Percentiles rank a stretch among this genome's conserved stretches.
These are phyloP conservation scores for Scartelaos histophorus DNA, from an alignment of 2,113 vertebrate species.

Conservation along the genomic window DNA sequence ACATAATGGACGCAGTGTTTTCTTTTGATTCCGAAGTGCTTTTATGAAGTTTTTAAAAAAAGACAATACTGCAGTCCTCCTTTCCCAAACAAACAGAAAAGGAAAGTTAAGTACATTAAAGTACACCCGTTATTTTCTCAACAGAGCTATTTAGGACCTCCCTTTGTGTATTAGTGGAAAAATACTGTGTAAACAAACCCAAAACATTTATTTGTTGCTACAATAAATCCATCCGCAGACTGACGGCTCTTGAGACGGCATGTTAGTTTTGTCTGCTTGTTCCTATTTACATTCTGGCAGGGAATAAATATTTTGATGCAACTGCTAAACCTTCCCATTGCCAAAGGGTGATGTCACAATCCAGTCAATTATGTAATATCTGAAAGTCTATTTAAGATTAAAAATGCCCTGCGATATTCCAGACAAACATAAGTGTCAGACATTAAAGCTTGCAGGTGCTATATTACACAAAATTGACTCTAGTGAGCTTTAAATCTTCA, in stretches of 20 bases:
- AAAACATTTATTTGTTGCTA: not conserved
- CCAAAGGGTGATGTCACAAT: not conserved
- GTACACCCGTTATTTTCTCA: no score
- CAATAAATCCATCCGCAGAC: not conserved
- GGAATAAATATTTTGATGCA: not conserved
- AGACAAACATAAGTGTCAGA: not conserved
- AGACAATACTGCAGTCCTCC: not conserved
- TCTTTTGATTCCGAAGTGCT: not conserved
- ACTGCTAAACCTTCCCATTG: not conserved
- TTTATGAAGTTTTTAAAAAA: not conserved
- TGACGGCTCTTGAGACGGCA: not conserved
- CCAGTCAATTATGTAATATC: not conserved
- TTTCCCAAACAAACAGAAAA: not conserved
- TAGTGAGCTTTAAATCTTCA: no score
- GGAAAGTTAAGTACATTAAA: not conserved
- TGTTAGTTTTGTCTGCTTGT: not conserved
- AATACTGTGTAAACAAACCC: not conserved
- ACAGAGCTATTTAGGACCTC: no score
- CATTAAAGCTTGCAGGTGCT: not conserved
- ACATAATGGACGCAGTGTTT: constrained; percentile 1
- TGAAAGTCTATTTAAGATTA: not conserved
- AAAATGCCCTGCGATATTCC: not conserved
- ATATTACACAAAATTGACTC: no score
- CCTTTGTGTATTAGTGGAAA: not conserved
- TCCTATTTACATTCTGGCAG: not conserved